Evolutionary conservation across 2,797 vertebrate genomes (phyloP).

Genomic region (Cephalopachus bancanus): DNA sequence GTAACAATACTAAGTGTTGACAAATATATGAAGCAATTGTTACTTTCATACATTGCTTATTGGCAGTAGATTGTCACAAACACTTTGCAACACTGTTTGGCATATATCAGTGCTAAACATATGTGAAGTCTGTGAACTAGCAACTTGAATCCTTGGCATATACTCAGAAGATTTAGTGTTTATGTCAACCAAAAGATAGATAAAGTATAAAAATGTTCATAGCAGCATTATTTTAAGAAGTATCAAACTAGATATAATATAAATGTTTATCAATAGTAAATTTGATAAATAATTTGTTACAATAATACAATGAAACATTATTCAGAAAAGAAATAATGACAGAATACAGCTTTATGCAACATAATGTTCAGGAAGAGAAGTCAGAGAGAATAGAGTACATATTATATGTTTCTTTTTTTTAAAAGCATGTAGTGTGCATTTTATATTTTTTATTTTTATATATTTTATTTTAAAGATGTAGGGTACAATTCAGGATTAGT

Average conservation of each 20-base stretch:
- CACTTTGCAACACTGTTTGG: neutral
- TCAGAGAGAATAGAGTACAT: too few relatives aligned
- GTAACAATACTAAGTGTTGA: neutral
- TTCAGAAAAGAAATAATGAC: neutral
- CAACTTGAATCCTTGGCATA: neutral
- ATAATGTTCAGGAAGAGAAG: neutral
- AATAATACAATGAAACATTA: neutral
- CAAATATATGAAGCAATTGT: neutral
- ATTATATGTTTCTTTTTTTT: too few relatives aligned
- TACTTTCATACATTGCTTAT: neutral
- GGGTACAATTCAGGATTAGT: too few relatives aligned
- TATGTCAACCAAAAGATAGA: neutral
- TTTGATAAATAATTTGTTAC: too few relatives aligned
- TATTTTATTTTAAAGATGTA: too few relatives aligned
- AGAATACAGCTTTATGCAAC: neutral
- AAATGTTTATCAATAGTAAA: neutral
- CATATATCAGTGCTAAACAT: neutral
- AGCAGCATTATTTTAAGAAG: conserved; percentile 5
- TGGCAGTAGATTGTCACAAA: neutral
- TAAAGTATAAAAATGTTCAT: neutral
- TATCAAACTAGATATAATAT: neutral
- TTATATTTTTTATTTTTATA: too few relatives aligned
- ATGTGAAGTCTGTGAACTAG: neutral
- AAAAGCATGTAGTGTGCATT: too few relatives aligned
- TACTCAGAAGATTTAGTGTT: neutral